Evolutionary conservation across 2,797 vertebrate species (phyloP), one percentile per base, ranked within the genome.

Genomic region (Eospalax fontanierii): DNA sequence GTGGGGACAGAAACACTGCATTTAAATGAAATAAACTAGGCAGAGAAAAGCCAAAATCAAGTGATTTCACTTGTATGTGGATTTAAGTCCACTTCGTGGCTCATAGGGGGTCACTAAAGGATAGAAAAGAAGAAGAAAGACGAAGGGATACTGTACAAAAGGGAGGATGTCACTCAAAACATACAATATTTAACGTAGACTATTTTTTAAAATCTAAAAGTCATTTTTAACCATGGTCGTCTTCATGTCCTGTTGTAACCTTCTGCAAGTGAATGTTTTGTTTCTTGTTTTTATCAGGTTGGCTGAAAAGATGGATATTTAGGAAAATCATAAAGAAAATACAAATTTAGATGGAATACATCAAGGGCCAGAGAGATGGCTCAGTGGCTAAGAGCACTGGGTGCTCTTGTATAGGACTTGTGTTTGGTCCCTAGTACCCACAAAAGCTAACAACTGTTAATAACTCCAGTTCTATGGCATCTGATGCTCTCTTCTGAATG

Each of bases 291-390:
- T 46, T 26, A 26, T 30, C 40, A 8, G 30, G 40, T 30, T 84
- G 10, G n/a, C 0, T 74, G 38, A 8, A 74, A 46, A 30, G 12
- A 38, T n/a, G 57, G 33, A 70, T 83, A 1, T 33, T 63, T 63
- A 93, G 46, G 89, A 80, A 92, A 95, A 75, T 70, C 24, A n/a
- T n/a, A 54, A 59, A 15, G 65, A 94, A 75, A 86, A 66, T 73
- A 5, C 14, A 93, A 94, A 84, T 6, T 12, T 57, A 84, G 89
- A 90, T 86, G 11, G 57, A 11, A 86, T 70, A 57, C 3, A 50
- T 79, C 50, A 9, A 15, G 12, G 12, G 14, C 50, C 7, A 14
- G 50, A 54, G 8, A 54, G 8, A 54, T 54, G 50, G 12, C 50
- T 54, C 50, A 54, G 50, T 54, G 50, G 50, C 46, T 54, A 54